These are phyloP conservation scores for Dolichotis patagonum DNA, from an alignment of 2,113 vertebrate species.

Conservation along the genomic window DNA sequence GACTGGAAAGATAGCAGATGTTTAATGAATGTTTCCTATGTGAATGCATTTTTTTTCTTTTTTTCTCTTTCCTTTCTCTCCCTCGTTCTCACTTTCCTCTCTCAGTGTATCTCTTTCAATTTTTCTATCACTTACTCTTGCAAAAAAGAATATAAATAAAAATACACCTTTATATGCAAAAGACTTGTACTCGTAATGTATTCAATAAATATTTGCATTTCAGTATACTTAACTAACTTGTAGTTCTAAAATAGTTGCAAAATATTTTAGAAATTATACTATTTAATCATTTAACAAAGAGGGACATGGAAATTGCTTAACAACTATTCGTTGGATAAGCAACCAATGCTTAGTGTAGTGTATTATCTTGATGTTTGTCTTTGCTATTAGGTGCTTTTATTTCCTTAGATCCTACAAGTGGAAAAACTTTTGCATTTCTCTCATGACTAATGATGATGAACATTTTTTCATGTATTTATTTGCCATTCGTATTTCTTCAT, in stretches of 20 bases:
- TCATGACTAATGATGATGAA: too few relatives aligned
- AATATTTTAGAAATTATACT: neutral
- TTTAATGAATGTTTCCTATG: neutral
- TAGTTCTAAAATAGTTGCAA: neutral
- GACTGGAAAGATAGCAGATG: neutral
- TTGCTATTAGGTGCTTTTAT: neutral
- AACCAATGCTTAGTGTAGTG: neutral
- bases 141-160: neutral
- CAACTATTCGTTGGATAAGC: neutral
- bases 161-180: neutral
- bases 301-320: neutral
- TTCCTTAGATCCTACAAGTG: neutral
- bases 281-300: conserved; percentile 9
- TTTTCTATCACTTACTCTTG: neutral
- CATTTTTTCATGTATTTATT: too few relatives aligned
- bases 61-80: neutral
- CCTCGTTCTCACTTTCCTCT: neutral
- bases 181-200: neutral
- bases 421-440: too few relatives aligned
- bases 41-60: neutral
- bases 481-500: too few relatives aligned
- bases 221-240: neutral
- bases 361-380: neutral
- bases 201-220: conserved; percentile 16
- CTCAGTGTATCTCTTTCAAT: neutral